Evolutionary conservation across 2,113 vertebrate species (phyloP).

Genomic region (Balaeniceps rex): DNA sequence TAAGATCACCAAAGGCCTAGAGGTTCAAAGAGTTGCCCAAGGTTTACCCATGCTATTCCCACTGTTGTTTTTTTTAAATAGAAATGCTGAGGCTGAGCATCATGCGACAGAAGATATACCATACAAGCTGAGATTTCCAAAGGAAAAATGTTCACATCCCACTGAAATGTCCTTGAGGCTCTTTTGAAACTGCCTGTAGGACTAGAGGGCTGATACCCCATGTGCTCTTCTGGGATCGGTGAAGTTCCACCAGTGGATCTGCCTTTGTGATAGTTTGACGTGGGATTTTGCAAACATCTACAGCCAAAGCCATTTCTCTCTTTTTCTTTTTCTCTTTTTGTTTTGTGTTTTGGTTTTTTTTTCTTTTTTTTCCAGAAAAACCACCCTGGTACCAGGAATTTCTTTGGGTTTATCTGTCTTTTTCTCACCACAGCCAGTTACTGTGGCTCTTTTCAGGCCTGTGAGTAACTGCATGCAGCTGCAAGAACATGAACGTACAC

Average conservation of each 20-base stretch:
- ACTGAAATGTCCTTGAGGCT: not conserved
- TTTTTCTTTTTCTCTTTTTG: not conserved
- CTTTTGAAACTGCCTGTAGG: not conserved
- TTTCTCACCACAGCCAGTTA: not conserved
- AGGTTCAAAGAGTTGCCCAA: conserved; percentile 51
- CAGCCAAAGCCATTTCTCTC: not conserved
- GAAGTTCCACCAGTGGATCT: not conserved
- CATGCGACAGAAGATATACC: not conserved
- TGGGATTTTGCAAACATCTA: not conserved
- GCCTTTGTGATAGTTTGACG: not conserved
- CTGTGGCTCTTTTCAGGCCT: not conserved
- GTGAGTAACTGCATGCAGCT: not conserved
- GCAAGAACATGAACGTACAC: not conserved
- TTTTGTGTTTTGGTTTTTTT: not conserved
- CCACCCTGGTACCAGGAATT: not conserved
- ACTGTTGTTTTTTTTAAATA: not conserved
- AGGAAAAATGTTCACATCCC: not conserved
- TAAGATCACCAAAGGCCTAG: conserved; percentile 38
- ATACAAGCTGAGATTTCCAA: not conserved
- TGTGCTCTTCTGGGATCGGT: not conserved
- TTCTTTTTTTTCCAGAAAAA: not conserved
- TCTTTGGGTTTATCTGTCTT: not conserved
- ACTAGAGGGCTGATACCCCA: not conserved
- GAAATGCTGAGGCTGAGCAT: not conserved
- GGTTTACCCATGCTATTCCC: not conserved